Evolutionary conservation across 2,113 vertebrate genomes (phyloP).

Genomic region (Lathamus discolor): DNA sequence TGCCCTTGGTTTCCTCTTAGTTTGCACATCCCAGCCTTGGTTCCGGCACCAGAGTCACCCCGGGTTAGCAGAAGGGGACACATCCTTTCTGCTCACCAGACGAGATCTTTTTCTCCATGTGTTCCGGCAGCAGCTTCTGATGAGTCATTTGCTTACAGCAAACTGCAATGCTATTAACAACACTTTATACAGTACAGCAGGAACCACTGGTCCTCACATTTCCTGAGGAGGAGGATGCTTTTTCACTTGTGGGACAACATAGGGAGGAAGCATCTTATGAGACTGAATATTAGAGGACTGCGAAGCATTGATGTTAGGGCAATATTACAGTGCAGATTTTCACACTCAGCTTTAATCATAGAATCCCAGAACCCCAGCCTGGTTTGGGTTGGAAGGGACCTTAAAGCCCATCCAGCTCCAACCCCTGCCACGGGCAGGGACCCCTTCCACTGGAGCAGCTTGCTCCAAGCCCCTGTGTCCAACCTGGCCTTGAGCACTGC

Average conservation of each 20-base stretch:
- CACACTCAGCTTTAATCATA: neutral
- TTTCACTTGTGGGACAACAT: neutral
- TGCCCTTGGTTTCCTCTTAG: neutral
- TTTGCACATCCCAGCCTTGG: neutral
- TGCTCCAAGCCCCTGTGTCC: no score
- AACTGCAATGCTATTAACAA: neutral
- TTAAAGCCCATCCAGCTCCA: neutral
- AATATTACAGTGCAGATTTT: neutral
- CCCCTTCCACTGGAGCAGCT: no score
- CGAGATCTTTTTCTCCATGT: neutral
- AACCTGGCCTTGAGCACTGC: no score
- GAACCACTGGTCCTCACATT: neutral
- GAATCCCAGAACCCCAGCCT: neutral
- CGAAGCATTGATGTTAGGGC: neutral
- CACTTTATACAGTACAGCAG: neutral
- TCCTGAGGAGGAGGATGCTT: neutral
- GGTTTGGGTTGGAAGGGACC: neutral
- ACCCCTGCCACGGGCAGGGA: no score
- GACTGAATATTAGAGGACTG: neutral
- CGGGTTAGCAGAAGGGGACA: rapidly evolving
- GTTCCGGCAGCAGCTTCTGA: neutral
- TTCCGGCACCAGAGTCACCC: rapidly evolving
- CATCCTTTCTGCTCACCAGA: neutral
- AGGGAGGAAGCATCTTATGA: neutral
- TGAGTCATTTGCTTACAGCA: neutral